Percentiles rank a stretch among this genome's conserved stretches.
These are phyloP conservation scores for Pogonognathellus flavescens DNA, from an alignment of 1,140 invertebrate species.

Conservation along the genomic window DNA sequence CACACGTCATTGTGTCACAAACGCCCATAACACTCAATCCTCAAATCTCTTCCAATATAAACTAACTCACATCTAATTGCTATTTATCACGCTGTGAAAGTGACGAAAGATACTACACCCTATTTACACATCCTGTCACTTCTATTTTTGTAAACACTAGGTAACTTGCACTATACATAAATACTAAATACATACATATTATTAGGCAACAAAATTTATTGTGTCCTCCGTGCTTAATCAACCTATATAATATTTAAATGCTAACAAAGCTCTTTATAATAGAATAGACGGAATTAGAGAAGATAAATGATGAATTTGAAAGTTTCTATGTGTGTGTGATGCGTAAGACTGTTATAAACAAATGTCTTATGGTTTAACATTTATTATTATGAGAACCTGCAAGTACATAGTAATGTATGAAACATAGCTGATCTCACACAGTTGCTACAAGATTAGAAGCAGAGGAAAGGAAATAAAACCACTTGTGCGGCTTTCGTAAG, in stretches of 20 bases:
- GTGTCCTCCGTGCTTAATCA: too few relatives aligned
- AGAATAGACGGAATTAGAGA: too few relatives aligned
- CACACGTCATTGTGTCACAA: conserved; percentile 31
- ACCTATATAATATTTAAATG: too few relatives aligned
- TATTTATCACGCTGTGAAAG: conserved; percentile 19
- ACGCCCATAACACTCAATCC: conserved; percentile 19
- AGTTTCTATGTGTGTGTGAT: too few relatives aligned
- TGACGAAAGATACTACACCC: background rate
- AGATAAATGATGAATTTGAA: too few relatives aligned
- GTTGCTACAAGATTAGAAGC: background rate
- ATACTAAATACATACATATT: background rate
- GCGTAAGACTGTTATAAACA: too few relatives aligned
- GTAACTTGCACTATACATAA: background rate
- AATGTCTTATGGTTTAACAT: background rate
- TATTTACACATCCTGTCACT: background rate
- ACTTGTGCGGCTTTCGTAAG: conserved; percentile 20
- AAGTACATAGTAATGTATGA: background rate
- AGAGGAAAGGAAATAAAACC: conserved; percentile 26
- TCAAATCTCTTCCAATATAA: background rate
- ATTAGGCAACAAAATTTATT: background rate
- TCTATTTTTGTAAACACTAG: too few relatives aligned
- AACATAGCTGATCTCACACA: background rate
- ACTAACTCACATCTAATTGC: conserved; percentile 28
- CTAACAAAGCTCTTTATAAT: too few relatives aligned
- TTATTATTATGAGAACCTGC: background rate